These are phyloP conservation scores for Dinoponera quadriceps DNA, from an alignment of 1,140 invertebrate genomes.

Conservation along the genomic window DNA sequence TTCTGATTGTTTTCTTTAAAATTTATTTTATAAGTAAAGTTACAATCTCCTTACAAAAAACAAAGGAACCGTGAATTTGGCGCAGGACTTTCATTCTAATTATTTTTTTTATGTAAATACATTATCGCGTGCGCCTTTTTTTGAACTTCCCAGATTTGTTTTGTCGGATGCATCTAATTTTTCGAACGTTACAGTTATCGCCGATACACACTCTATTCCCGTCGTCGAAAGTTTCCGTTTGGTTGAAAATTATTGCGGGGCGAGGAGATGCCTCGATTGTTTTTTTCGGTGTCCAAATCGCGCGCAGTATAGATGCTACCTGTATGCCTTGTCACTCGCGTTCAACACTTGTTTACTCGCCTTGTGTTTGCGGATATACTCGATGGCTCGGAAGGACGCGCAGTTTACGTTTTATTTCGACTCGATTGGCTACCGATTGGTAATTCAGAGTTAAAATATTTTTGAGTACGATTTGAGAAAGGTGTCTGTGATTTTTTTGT, in stretches of 20 bases:
- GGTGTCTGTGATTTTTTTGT: neutral
- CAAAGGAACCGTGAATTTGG: no score
- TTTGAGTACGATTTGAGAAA: neutral
- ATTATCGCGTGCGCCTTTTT: no score
- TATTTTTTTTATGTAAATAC: no score
- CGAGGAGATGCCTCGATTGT: neutral
- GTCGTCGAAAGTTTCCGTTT: neutral
- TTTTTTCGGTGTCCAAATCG: neutral
- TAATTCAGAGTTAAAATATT: neutral
- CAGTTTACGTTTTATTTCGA: constrained; percentile 13
- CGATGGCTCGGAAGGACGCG: constrained; percentile 25
- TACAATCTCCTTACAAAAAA: no score
- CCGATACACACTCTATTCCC: no score
- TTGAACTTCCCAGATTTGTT: neutral
- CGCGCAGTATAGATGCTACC: neutral
- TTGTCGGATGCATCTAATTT: neutral
- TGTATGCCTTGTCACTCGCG: neutral
- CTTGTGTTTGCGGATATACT: neutral
- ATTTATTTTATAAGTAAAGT: no score
- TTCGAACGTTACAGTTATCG: neutral
- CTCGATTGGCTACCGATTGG: constrained; percentile 6
- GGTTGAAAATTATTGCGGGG: neutral
- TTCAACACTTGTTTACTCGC: neutral
- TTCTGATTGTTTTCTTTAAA: no score
- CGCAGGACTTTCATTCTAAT: no score